These are phyloP conservation scores for Nematolebias whitei DNA, from an alignment of 2,113 vertebrate genomes.

Conservation along the genomic window DNA sequence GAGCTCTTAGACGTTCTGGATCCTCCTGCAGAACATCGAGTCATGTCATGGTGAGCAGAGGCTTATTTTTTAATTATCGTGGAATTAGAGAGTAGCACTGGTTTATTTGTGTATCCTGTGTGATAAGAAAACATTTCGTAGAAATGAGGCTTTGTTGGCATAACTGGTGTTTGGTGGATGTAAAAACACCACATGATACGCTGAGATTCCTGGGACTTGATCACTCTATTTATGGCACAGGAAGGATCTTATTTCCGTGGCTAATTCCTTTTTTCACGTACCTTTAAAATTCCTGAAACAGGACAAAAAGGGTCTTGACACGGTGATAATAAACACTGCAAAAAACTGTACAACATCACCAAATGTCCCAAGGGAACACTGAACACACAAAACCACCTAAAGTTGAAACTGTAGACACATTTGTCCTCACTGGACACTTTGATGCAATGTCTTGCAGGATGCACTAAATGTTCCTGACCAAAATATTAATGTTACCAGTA, in stretches of 20 bases:
- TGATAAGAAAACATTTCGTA: conserved; percentile 72
- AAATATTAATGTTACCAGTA: neutral
- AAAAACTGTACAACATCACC: conserved; percentile 34
- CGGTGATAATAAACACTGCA: conserved; percentile 53
- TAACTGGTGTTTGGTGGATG: conserved; percentile 69
- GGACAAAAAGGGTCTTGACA: conserved; percentile 17
- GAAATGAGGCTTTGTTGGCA: conserved; percentile 66
- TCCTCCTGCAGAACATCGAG: conserved; percentile 34
- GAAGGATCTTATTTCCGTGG: conserved; percentile 61
- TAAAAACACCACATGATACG: conserved; percentile 69
- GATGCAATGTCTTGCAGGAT: neutral
- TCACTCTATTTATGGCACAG: conserved; percentile 57
- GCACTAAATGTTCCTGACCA: conserved; percentile 12
- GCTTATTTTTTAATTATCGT: conserved; percentile 79
- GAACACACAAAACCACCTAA: conserved; percentile 12
- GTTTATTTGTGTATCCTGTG: conserved; percentile 77
- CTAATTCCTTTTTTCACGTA: conserved; percentile 49
- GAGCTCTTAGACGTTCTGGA: conserved; percentile 40
- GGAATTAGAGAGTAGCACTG: conserved; percentile 71
- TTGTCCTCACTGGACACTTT: conserved; percentile 28
- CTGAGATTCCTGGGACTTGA: conserved; percentile 58
- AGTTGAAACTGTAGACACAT: conserved; percentile 24
- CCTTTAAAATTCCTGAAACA: conserved; percentile 49
- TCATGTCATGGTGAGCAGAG: conserved; percentile 52
- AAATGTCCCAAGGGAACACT: conserved; percentile 14